phyloP scores from a whole-genome alignment of 1,140 invertebrate genomes.

The Papilio machaon region DNA sequence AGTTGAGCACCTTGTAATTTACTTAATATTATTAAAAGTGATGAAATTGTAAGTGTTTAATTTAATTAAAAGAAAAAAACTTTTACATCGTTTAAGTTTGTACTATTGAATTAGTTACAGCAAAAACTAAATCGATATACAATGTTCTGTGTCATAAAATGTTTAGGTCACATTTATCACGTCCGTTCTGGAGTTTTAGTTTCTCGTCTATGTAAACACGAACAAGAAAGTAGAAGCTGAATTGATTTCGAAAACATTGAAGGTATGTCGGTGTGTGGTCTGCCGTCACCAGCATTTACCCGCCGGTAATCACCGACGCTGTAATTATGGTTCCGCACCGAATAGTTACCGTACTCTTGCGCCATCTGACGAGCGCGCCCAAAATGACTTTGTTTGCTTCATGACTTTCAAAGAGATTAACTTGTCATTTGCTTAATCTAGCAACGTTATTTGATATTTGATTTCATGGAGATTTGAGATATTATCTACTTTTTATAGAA shows the following conservation, averaged over 20 bases:
- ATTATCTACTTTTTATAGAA: too few species aligned
- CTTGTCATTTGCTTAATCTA: conserved; percentile 26
- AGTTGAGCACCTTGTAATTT: too few species aligned
- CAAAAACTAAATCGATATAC: too few species aligned
- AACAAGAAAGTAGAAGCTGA: neutral
- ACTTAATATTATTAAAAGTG: too few species aligned
- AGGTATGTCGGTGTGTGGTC: conserved; percentile 55
- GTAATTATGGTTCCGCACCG: conserved; percentile 69
- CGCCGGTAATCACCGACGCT: conserved; percentile 60
- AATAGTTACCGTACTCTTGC: conserved; percentile 70
- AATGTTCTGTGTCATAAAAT: too few species aligned
- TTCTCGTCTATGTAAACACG: neutral
- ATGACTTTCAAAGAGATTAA: conserved; percentile 18
- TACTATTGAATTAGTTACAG: too few species aligned
- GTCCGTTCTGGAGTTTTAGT: too few species aligned
- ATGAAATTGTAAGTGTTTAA: too few species aligned
- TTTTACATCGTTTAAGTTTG: too few species aligned
- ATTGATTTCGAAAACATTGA: neutral
- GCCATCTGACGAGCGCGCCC: conserved; percentile 55
- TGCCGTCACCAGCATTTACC: conserved; percentile 52
- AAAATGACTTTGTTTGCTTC: conserved; percentile 32
- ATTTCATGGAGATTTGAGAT: neutral
- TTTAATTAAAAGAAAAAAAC: too few species aligned
- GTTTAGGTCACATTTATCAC: too few species aligned
- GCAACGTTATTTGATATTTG: neutral